A percentile compares a stretch with the other conserved stretches of the same genome.
phyloP scores from a whole-genome alignment of 2,888 invertebrate genomes.

The Sinotaia quadrata region DNA sequence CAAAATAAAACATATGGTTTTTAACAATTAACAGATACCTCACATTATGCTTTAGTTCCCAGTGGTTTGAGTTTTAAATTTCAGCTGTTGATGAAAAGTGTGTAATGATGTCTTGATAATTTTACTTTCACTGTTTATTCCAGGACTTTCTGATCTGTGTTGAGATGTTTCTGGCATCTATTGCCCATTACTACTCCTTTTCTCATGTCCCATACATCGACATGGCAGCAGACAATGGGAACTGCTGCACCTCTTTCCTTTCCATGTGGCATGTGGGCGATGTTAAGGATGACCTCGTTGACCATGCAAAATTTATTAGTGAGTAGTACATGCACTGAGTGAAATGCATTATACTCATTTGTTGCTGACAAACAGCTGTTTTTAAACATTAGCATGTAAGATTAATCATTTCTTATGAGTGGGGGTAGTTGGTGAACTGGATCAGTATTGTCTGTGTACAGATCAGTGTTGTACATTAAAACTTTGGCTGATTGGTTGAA shows the following conservation, averaged over 20 bases:
- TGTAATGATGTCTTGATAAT: not conserved
- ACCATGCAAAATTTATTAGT: conserved; percentile 92
- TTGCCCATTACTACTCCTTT: conserved; percentile 96
- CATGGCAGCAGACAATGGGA: conserved; percentile 65
- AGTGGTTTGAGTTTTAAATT: not conserved
- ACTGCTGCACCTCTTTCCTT: conserved; percentile 82
- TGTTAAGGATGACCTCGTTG: conserved; percentile 91
- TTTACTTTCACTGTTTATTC: conserved; percentile 32
- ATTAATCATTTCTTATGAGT: too few species aligned
- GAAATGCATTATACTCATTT: too few species aligned
- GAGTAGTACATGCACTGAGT: too few species aligned
- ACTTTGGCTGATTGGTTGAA: too few species aligned
- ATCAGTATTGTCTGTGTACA: too few species aligned
- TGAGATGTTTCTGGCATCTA: conserved; percentile 96
- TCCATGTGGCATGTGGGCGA: conserved; percentile 99
- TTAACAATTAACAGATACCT: too few species aligned
- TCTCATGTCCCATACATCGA: conserved; percentile 89
- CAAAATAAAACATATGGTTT: too few species aligned
- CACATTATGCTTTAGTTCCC: too few species aligned
- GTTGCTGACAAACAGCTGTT: too few species aligned
- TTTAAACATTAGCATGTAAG: too few species aligned
- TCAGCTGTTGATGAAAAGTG: not conserved
- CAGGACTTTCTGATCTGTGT: conserved; percentile 97
- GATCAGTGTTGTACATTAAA: too few species aligned
- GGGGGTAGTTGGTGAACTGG: too few species aligned